Evolutionary conservation across 1,140 invertebrate genomes (phyloP).

Genomic region (Eupeodes corollae): DNA sequence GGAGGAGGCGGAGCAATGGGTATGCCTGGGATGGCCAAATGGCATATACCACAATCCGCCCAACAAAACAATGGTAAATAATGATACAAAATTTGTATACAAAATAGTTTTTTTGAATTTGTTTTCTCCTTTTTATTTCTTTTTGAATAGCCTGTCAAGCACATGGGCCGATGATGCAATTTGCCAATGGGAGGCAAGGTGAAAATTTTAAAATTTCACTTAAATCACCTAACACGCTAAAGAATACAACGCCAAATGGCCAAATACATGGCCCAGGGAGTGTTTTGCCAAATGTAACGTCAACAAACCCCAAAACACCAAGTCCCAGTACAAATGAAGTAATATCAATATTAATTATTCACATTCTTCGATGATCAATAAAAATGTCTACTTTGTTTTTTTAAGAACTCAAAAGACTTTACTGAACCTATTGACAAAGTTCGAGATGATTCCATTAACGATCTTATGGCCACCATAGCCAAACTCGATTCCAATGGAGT

Average conservation of each 20-base stretch:
- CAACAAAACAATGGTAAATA: constrained; percentile 37
- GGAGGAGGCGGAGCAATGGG: constrained; percentile 11
- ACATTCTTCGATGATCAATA: background rate
- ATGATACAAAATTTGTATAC: background rate
- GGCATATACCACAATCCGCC: constrained; percentile 54
- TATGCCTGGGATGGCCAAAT: constrained; percentile 41
- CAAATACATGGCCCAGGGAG: constrained; percentile 4
- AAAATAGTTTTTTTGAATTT: constrained; percentile 1
- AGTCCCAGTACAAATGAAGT: constrained; percentile 51
- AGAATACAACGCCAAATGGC: constrained; percentile 29
- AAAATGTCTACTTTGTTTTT: background rate
- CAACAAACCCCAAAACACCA: constrained; percentile 70
- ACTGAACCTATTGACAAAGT: constrained; percentile 55
- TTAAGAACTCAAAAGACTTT: constrained; percentile 37
- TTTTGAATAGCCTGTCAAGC: constrained; percentile 21
- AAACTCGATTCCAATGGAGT: constrained; percentile 73
- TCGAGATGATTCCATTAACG: constrained; percentile 70
- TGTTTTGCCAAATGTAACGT: constrained; percentile 48
- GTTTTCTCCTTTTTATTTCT: background rate
- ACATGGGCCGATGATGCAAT: constrained; percentile 32
- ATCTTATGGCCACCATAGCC: constrained; percentile 71
- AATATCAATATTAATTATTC: background rate
- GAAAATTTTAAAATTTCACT: constrained; percentile 55
- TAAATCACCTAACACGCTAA: constrained; percentile 38
- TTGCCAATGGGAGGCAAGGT: constrained; percentile 37